Percentiles rank a stretch among this genome's conserved stretches.
Evolutionary conservation across 2,888 invertebrate genomes (phyloP).

Genomic region (Schizaphis graminum): DNA sequence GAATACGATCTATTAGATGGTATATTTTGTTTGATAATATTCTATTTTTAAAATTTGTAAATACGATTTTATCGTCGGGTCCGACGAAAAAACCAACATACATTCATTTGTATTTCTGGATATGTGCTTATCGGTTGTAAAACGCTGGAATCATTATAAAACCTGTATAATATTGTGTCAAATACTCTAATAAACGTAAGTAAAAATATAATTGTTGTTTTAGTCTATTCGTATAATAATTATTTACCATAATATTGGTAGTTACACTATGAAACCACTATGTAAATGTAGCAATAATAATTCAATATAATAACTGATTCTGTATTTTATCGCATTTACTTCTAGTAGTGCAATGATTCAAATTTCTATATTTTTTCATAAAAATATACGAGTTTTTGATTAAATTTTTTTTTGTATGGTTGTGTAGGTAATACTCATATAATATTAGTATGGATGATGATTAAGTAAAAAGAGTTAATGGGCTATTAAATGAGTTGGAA

Average conservation of each 20-base stretch:
- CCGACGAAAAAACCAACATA: constrained; percentile 4
- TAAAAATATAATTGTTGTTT: neutral
- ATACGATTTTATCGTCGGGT: neutral
- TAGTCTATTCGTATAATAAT: neutral
- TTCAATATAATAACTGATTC: too few relatives aligned
- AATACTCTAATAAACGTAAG: constrained; percentile 1
- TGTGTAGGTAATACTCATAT: too few relatives aligned
- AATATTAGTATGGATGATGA: too few relatives aligned
- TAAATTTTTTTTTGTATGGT: too few relatives aligned
- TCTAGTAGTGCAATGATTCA: too few relatives aligned
- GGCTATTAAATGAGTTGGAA: too few relatives aligned
- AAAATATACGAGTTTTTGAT: too few relatives aligned
- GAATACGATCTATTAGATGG: neutral
- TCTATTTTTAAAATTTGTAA: constrained; percentile 3
- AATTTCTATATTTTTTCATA: too few relatives aligned
- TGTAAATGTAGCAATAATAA: too few relatives aligned
- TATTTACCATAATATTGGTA: neutral
- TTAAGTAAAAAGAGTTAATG: too few relatives aligned
- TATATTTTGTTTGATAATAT: constrained; percentile 5
- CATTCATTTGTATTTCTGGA: constrained; percentile 12
- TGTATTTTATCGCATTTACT: too few relatives aligned
- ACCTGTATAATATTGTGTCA: neutral
- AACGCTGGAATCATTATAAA: constrained; percentile 2
- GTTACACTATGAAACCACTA: neutral
- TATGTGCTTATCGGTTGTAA: neutral